Conservation (phyloP, 2,888 invertebrate species). For the Ichneumon xanthorius region DNA sequence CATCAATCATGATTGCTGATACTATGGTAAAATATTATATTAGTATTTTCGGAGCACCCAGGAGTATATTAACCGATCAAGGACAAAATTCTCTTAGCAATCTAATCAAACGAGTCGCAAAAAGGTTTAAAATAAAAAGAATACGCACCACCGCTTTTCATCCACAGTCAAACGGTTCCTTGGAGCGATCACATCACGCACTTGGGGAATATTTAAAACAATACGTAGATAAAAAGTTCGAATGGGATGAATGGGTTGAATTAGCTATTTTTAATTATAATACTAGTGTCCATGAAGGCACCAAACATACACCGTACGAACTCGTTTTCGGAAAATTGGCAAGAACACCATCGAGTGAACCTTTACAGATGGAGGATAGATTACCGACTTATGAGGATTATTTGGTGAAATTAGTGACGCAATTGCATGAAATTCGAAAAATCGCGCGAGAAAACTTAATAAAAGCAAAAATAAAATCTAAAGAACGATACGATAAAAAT, state of each 20-base stretch:
- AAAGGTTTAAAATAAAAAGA: background rate
- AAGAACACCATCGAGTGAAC: constrained; percentile 15
- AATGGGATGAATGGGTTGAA: background rate
- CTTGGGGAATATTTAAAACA: background rate
- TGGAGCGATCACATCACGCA: constrained; percentile 15
- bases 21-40: background rate
- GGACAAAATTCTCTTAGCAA: background rate
- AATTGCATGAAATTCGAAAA: constrained; percentile 14
- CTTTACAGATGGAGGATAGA: background rate
- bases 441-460: constrained; percentile 49
- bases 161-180: constrained; percentile 52
- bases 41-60: background rate
- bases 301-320: constrained; percentile 32
- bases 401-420: constrained; percentile 30
- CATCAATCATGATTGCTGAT: background rate
- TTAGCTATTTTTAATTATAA: constrained; percentile 34
- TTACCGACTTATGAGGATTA: constrained; percentile 56
- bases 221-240: background rate
- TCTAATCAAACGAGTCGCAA: background rate
- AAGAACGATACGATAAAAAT: constrained; percentile 54
- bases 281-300: constrained; percentile 60
- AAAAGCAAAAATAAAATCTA: constrained; percentile 52
- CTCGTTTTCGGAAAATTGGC: constrained; percentile 10
- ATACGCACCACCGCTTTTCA: background rate
- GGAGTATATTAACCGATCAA: background rate